Base-by-base conservation (phyloP, 1,140 invertebrate genomes). In the Uloborus diversus region DNA sequence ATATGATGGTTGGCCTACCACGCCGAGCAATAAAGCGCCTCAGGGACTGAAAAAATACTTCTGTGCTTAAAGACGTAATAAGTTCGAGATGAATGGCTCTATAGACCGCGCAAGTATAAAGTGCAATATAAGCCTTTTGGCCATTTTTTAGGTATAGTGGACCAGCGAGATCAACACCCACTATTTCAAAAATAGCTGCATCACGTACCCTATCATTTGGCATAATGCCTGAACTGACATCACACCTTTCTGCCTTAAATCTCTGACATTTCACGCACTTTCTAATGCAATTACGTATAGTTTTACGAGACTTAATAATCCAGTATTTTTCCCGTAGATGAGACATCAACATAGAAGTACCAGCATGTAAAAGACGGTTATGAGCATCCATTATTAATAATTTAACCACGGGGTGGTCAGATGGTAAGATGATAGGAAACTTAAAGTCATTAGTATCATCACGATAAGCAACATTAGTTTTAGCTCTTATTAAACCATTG, bases 51-150 rank as follows among this genome's bases (percentile, higher is more conserved):
- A 88, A 57, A 65, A 87, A 88, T 0, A 83, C 83, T 30, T 86
- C 83, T 0, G 86, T 86, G 2, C 83, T 76, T 4, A 89, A 66
- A 65, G 85, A 81, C 0, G 83, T 83, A 81, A 86, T 84, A 83
- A 80, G 81, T 86, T 85, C 88, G 83, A 85, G 85, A 86, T 87
- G 87, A 83, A 84, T 86, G 83, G 85, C 85, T 86, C 83, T 87
- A 0, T 86, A 86, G 2, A 81, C 37, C n/a, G 88, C 84, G 65
- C 88, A 89, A 4, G 88, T 83, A 66, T 88, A 89, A 2, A 89
- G 1, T 14, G 82, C 84, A 5, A 88, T 53, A 70, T 87, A 88
- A 4, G 81, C 83, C 68, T 89, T 89, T 25, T 66, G 68, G 11
- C 71, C 70, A 81, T 85, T 87, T n/a, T 86, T 81, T 1, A 78